A percentile compares a stretch with the other conserved stretches of the same genome.
Conservation (phyloP, 2,888 invertebrate species). For the Eumerus sabulonum region DNA sequence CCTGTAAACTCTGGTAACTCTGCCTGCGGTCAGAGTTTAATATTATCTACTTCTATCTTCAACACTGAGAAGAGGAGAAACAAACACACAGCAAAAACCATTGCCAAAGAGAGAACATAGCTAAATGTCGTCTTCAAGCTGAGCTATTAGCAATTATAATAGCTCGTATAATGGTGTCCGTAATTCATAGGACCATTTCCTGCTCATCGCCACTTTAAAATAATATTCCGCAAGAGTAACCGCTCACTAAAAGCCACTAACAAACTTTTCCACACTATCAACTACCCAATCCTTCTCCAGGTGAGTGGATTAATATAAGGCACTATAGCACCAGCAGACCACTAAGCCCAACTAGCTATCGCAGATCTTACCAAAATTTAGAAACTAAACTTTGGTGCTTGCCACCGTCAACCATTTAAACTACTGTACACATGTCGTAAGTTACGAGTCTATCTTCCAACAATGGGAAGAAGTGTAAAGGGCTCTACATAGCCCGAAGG, state of each 20-base stretch:
- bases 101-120: no score
- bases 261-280: conserved; percentile 1
- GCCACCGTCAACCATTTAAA: not conserved
- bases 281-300: no score
- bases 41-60: no score
- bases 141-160: no score
- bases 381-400: conserved; percentile 47
- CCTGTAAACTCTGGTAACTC: no score
- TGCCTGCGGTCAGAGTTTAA: no score
- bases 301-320: no score
- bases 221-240: not conserved
- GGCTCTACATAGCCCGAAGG: conserved; percentile 9
- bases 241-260: no score
- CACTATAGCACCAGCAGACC: conserved; percentile 19
- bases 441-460: not conserved
- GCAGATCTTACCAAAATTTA: conserved; percentile 35
- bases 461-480: conserved; percentile 1
- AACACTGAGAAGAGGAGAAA: no score
- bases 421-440: not conserved
- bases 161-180: no score
- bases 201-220: not conserved
- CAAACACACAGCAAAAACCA: no score
- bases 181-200: not conserved
- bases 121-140: no score
- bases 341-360: conserved; percentile 56